Percentiles rank a stretch among this genome's conserved stretches.
Conservation (phyloP, 35 echinoderm and acorn worm species). For the Heliocidaris tuberculata region DNA sequence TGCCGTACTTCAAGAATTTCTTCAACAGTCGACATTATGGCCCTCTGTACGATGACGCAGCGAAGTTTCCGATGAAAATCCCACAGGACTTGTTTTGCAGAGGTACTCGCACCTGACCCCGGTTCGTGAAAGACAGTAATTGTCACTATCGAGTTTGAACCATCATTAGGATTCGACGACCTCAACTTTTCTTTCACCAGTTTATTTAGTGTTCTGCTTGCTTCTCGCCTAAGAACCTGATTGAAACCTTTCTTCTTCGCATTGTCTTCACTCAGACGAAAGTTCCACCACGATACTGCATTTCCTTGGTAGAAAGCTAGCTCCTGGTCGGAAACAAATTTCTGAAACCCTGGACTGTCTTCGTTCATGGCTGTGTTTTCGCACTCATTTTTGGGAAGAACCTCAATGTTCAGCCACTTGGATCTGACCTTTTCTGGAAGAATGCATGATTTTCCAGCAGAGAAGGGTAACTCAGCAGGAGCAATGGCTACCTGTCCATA, state of each 20-base stretch:
- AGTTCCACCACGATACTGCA: slow-evolving; percentile 13
- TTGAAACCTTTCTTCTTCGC: background rate
- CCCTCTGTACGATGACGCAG: background rate
- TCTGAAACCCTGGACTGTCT: background rate
- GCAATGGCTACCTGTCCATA: background rate
- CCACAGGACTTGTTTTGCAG: slow-evolving; percentile 13
- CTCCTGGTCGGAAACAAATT: background rate
- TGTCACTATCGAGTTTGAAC: background rate
- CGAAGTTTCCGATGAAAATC: background rate
- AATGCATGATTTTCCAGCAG: background rate
- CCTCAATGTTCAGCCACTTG: background rate
- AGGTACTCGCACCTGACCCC: background rate
- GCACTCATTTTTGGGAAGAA: background rate
- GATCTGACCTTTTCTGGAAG: background rate
- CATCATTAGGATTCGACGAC: background rate
- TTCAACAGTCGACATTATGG: background rate
- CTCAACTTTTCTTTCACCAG: background rate
- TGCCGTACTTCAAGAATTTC: background rate
- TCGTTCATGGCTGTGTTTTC: background rate
- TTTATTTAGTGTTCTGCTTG: background rate
- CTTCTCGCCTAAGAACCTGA: background rate
- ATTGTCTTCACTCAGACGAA: background rate
- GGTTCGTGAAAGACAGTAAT: background rate
- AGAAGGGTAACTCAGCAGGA: background rate
- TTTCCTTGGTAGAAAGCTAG: background rate